These are phyloP conservation scores for Pandemis cinnamomeana DNA, from an alignment of 2,888 invertebrate genomes.

Conservation along the genomic window DNA sequence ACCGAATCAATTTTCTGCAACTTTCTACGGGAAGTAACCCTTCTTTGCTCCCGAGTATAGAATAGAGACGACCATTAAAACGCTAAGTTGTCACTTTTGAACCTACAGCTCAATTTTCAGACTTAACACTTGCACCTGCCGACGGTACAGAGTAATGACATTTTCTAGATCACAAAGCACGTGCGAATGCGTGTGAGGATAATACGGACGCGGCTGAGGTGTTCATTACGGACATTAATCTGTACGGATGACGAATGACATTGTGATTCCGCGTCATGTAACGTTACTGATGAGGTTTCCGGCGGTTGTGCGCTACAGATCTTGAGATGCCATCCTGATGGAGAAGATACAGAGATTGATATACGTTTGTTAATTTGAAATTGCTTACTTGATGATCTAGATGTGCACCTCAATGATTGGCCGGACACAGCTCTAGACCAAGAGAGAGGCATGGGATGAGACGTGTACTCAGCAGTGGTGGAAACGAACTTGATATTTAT, in stretches of 20 bases:
- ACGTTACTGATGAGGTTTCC: slow-evolving; percentile 18
- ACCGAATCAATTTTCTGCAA: no score
- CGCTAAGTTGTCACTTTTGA: neutral
- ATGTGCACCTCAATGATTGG: no score
- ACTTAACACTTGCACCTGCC: neutral
- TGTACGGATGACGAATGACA: slow-evolving; percentile 22
- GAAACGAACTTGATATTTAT: neutral
- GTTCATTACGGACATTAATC: slow-evolving; percentile 35
- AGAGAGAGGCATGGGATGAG: no score
- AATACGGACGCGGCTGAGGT: slow-evolving; percentile 31
- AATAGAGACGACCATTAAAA: neutral
- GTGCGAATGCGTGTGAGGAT: slow-evolving; percentile 32
- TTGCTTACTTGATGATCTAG: no score
- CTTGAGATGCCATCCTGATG: neutral
- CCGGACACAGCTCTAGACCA: no score
- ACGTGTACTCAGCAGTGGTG: no score
- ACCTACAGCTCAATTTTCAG: neutral
- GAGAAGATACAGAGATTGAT: neutral
- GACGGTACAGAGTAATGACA: slow-evolving; percentile 36
- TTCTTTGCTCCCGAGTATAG: no score
- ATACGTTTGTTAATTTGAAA: neutral
- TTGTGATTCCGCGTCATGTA: slow-evolving; percentile 14
- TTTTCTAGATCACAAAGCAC: slow-evolving; percentile 42
- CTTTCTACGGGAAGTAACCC: no score
- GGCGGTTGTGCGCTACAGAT: neutral